Conservation (phyloP, 2,113 vertebrate genomes). For the Varanus salvator region DNA sequence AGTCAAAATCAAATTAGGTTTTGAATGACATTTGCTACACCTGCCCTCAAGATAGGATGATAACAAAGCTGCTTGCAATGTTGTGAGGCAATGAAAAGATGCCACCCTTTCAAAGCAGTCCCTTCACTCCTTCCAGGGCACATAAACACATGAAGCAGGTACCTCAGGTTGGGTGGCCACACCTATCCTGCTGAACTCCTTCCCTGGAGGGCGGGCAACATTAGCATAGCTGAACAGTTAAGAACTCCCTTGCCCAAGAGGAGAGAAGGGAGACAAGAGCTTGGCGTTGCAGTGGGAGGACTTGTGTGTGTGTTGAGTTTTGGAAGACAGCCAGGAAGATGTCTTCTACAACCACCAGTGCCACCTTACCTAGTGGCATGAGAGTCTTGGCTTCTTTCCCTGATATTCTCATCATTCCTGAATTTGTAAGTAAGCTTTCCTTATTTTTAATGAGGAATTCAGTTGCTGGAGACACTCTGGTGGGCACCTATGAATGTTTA, state of each 20-base stretch:
- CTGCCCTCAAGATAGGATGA: not conserved
- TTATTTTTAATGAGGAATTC: not conserved
- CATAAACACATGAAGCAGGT: not conserved
- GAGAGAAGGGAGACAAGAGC: not conserved
- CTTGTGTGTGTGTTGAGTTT: not conserved
- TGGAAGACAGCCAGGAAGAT: constrained; percentile 8
- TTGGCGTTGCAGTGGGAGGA: not conserved
- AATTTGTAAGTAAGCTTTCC: constrained; percentile 66
- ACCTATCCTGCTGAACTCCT: constrained; percentile 12
- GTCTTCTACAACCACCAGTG: constrained; percentile 53
- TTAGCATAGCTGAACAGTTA: constrained; percentile 23
- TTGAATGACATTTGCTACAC: not conserved
- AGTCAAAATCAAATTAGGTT: not conserved
- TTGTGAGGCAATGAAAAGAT: not conserved
- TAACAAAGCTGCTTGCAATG: not conserved
- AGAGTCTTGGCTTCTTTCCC: constrained; percentile 63
- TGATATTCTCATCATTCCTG: constrained; percentile 63
- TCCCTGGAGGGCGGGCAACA: constrained; percentile 31
- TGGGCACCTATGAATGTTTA: not conserved
- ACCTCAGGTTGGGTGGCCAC: not conserved
- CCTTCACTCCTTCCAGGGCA: not conserved
- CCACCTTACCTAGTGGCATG: constrained; percentile 63
- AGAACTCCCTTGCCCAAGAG: constrained; percentile 8
- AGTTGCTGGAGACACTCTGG: not conserved
- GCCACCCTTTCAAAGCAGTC: not conserved